Percentiles rank a stretch among this genome's conserved stretches.
phyloP scores from a whole-genome alignment of 1,140 invertebrate species.

The Harpegnathos saltator region DNA sequence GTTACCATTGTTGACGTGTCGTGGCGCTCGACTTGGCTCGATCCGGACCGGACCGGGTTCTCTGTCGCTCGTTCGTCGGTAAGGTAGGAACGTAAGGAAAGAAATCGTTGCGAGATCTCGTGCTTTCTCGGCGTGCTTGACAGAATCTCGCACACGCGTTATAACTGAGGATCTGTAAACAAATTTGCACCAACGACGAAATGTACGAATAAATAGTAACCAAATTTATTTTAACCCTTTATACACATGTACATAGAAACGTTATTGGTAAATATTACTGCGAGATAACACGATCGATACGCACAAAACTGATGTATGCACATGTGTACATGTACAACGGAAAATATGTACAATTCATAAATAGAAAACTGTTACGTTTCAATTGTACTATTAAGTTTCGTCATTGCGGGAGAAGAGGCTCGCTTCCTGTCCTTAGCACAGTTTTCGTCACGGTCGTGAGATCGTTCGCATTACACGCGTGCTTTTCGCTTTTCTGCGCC shows the following conservation, averaged over 20 bases:
- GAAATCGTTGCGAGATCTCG: too few species aligned
- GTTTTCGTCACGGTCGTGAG: constrained; percentile 19
- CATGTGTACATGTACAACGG: constrained; percentile 32
- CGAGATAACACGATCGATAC: neutral
- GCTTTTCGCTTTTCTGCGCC: constrained; percentile 22
- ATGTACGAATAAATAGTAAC: constrained; percentile 44
- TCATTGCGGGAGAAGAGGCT: constrained; percentile 50
- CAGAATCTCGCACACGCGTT: too few species aligned
- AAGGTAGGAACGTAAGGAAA: neutral
- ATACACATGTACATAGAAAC: constrained; percentile 7
- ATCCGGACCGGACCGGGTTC: neutral
- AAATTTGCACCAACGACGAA: too few species aligned
- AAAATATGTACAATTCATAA: constrained; percentile 40
- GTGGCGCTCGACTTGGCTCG: neutral
- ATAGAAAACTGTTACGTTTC: constrained; percentile 15
- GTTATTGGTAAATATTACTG: constrained; percentile 14
- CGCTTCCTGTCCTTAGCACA: constrained; percentile 54
- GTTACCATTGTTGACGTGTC: neutral
- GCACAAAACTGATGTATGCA: too few species aligned
- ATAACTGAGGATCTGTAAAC: too few species aligned
- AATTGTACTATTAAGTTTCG: constrained; percentile 39
- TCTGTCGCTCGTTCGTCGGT: neutral
- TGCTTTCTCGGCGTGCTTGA: too few species aligned
- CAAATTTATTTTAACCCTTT: constrained; percentile 39
- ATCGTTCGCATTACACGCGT: constrained; percentile 44